Evolutionary conservation across 2,113 vertebrate species (phyloP).

Genomic region (Myocastor coypus): DNA sequence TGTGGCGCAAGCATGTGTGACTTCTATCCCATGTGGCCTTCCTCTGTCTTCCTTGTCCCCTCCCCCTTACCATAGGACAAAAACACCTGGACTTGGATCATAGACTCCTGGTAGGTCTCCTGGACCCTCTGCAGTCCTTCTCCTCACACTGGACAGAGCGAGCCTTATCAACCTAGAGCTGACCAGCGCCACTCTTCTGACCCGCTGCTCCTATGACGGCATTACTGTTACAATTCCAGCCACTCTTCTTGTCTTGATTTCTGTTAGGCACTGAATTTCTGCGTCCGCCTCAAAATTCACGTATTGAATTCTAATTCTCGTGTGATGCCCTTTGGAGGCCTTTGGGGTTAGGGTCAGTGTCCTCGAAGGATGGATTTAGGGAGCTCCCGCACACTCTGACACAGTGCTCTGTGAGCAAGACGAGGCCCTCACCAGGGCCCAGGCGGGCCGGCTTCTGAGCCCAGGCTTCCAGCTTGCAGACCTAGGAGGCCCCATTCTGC

Average conservation of each 20-base stretch:
- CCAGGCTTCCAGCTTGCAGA: background rate
- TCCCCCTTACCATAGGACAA: background rate
- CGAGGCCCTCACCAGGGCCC: background rate
- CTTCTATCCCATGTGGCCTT: rapidly evolving
- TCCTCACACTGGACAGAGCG: background rate
- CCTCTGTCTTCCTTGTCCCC: background rate
- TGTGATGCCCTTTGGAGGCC: background rate
- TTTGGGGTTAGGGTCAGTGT: background rate
- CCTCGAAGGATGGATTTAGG: background rate
- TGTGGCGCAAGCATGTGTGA: too few species aligned
- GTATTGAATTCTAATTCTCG: background rate
- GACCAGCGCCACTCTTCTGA: background rate
- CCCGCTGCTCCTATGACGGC: background rate
- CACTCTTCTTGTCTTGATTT: background rate
- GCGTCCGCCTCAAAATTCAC: background rate
- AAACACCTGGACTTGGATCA: rapidly evolving
- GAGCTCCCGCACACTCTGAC: background rate
- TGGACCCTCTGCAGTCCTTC: rapidly evolving
- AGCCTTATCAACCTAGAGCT: background rate
- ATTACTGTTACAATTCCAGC: background rate
- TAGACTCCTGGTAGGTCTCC: background rate
- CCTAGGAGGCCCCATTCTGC: background rate
- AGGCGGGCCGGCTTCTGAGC: background rate
- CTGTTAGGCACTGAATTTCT: background rate
- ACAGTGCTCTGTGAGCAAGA: background rate